A percentile compares a stretch with the other conserved stretches of the same genome.
Conservation (phyloP, 2,888 invertebrate genomes). For the Labia minor region DNA sequence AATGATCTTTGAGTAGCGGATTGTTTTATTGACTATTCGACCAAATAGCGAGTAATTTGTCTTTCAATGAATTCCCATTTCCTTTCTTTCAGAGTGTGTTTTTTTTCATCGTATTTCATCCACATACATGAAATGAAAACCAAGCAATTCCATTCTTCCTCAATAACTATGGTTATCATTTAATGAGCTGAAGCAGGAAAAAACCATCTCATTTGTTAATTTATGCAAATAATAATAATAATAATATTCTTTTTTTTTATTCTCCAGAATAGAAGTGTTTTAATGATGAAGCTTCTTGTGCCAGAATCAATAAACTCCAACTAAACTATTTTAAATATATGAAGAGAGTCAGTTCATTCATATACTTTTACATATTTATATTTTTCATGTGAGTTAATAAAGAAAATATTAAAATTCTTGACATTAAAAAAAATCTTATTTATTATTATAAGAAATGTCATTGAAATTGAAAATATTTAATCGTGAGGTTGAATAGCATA, state of each 20-base stretch:
- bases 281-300: background rate
- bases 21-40: background rate
- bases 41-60: conserved; percentile 7
- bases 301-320: conserved; percentile 13
- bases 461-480: too few relatives aligned
- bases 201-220: background rate
- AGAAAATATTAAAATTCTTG: too few relatives aligned
- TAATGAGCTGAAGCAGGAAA: background rate
- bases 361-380: too few relatives aligned
- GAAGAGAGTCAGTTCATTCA: too few relatives aligned
- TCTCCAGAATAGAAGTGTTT: background rate
- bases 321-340: too few relatives aligned
- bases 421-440: too few relatives aligned
- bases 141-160: background rate
- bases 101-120: background rate
- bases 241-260: background rate
- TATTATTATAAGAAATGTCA: too few relatives aligned
- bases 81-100: background rate
- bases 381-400: too few relatives aligned
- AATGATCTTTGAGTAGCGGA: background rate
- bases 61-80: background rate
- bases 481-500: too few relatives aligned
- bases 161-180: background rate
- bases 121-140: background rate
- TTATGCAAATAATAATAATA: background rate